Conservation (phyloP, 2,888 invertebrate species). For the Himalopsyche tibetana region DNA sequence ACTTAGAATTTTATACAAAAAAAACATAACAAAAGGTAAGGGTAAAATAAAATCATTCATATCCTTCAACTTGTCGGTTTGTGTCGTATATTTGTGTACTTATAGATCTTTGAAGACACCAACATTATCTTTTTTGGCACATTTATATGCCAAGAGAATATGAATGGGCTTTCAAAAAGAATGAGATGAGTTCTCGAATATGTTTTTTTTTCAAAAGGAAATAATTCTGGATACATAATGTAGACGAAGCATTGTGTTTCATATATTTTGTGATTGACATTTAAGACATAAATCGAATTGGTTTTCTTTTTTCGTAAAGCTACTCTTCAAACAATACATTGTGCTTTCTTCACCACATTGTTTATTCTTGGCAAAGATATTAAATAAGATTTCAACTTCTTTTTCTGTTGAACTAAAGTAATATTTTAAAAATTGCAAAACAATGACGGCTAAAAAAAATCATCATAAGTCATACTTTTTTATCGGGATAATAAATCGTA, state of each 20-base stretch:
- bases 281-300: conserved; percentile 37
- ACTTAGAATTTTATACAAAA: too few relatives aligned
- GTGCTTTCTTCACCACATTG: too few relatives aligned
- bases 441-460: too few relatives aligned
- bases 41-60: neutral
- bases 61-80: neutral
- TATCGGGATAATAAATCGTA: too few relatives aligned
- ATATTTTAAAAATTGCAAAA: too few relatives aligned
- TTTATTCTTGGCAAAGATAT: too few relatives aligned
- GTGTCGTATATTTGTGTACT: conserved; percentile 2
- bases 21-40: too few relatives aligned
- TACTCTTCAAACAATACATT: too few relatives aligned
- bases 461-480: too few relatives aligned
- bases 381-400: too few relatives aligned
- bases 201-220: conserved; percentile 21
- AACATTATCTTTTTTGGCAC: conserved; percentile 23
- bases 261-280: conserved; percentile 32
- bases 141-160: conserved; percentile 38
- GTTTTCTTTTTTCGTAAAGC: neutral
- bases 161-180: conserved; percentile 22
- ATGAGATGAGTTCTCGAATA: neutral
- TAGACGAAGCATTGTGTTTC: neutral
- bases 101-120: conserved; percentile 26
- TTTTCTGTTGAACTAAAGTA: too few relatives aligned
- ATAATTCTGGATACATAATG: neutral